Base-by-base conservation (phyloP, 2,797 vertebrate genomes). In the Gallinago solitaria region DNA sequence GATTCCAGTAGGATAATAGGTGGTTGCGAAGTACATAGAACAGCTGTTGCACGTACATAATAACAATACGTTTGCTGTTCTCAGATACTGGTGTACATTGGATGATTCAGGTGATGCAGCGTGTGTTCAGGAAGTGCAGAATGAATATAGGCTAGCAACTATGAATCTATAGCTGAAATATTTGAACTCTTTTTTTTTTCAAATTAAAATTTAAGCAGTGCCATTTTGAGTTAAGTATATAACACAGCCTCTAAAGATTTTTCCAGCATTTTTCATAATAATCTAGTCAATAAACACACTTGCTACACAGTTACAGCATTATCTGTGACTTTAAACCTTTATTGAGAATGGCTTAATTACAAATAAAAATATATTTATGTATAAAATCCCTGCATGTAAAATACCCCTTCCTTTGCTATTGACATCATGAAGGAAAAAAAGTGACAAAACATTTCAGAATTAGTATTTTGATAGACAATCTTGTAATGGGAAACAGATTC, bases 331-430 rank as follows among this genome's bases (percentile, higher is more conserved):
- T 91, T 75, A 92, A 93, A 90, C 48, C 75, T 98, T 98, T 98
- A 98, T 98, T 97, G 96, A 97, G 94, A 97, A 97, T 97, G 96
- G 89, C 94, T 98, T 95, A 93, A 91, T 98, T 98, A 97, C 97
- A 97, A 97, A 98, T 95, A 96, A 98, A 97, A 97, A 98, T 97
- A 98, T 96, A 98, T 96, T 97, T 97, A 95, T 78, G 68, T 98
- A 98, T 96, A 98, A 98, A 98, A 98, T 97, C 96, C 97, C 97
- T 97, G 95, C 94, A 89, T 92, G 94, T 96, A 97, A 97, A 98
- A 98, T 97, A 97, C 96, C 95, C 95, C 95, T 96, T 96, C 93
- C 83, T 75, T 89, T 96, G 76, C 89, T 83, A 74, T 83, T 92
- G 92, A 92, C 75, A 73, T 90, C 83, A 83, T 74, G 87, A 95